phyloP scores from a whole-genome alignment of 1,140 invertebrate species.

The Cydia splendana region DNA sequence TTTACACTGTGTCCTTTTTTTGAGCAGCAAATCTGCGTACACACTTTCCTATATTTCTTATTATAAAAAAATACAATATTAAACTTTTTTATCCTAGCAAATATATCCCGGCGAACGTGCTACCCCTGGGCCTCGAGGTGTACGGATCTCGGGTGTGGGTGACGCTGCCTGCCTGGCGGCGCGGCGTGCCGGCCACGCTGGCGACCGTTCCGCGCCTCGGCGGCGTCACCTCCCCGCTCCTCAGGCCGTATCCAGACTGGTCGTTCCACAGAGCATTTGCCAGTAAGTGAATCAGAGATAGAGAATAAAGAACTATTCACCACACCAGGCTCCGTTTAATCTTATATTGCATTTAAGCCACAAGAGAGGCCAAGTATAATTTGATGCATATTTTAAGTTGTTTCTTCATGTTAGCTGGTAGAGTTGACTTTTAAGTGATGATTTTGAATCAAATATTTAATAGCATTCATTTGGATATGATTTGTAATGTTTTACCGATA shows the following conservation, averaged over 20 bases:
- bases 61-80: neutral
- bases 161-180: slow-evolving; percentile 90
- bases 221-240: slow-evolving; percentile 81
- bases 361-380: too few relatives aligned
- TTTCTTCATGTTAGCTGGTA: too few relatives aligned
- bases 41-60: neutral
- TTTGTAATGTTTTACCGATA: too few relatives aligned
- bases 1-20: too few relatives aligned
- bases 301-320: too few relatives aligned
- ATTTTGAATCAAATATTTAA: too few relatives aligned
- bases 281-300: slow-evolving; percentile 62
- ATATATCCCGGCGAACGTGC: slow-evolving; percentile 85
- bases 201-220: slow-evolving; percentile 81
- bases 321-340: too few relatives aligned
- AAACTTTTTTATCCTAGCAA: slow-evolving; percentile 67
- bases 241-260: slow-evolving; percentile 89
- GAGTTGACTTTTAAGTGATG: too few relatives aligned
- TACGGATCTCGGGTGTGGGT: slow-evolving; percentile 84
- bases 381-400: too few relatives aligned
- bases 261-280: slow-evolving; percentile 81
- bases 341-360: too few relatives aligned
- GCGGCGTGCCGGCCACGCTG: slow-evolving; percentile 86
- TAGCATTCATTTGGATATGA: too few relatives aligned
- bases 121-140: slow-evolving; percentile 87
- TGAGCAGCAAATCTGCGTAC: too few relatives aligned